Conservation (phyloP, 53 echinoderm and acorn worm species). For the Echinarachnius parma region DNA sequence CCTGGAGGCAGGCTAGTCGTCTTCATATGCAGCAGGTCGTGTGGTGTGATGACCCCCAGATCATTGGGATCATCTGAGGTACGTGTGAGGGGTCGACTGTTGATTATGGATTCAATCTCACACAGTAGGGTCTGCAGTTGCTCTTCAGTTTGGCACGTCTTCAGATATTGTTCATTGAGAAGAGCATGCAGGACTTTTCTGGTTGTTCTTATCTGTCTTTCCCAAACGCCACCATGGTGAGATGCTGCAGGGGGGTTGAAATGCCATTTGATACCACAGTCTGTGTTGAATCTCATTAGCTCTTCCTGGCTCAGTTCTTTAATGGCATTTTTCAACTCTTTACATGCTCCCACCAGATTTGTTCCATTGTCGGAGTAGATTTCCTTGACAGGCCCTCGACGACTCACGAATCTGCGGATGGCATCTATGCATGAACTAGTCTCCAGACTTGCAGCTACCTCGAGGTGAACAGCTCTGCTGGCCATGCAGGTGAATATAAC, state of each 20-base stretch:
- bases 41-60: conserved; percentile 21
- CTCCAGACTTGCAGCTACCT: conserved; percentile 47
- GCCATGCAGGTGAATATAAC: conserved; percentile 54
- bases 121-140: conserved; percentile 48
- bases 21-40: conserved; percentile 17
- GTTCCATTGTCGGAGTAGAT: conserved; percentile 54
- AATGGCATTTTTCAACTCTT: conserved; percentile 41
- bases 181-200: conserved; percentile 60
- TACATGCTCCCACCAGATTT: conserved; percentile 50
- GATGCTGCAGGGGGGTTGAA: conserved; percentile 68
- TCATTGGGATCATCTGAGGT: conserved; percentile 42
- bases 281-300: conserved; percentile 33
- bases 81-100: conserved; percentile 40
- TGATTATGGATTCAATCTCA: conserved; percentile 47
- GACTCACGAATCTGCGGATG: conserved; percentile 56
- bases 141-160: conserved; percentile 27
- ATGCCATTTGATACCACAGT: conserved; percentile 54
- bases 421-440: conserved; percentile 62
- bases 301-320: conserved; percentile 39
- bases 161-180: conserved; percentile 47
- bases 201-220: conserved; percentile 51
- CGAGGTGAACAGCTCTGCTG: conserved; percentile 58
- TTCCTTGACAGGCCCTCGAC: conserved; percentile 47
- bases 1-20: conserved; percentile 7
- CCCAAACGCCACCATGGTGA: conserved; percentile 72